Conservation (phyloP, 2,113 vertebrate genomes). For the Rhizomys pruinosus region DNA sequence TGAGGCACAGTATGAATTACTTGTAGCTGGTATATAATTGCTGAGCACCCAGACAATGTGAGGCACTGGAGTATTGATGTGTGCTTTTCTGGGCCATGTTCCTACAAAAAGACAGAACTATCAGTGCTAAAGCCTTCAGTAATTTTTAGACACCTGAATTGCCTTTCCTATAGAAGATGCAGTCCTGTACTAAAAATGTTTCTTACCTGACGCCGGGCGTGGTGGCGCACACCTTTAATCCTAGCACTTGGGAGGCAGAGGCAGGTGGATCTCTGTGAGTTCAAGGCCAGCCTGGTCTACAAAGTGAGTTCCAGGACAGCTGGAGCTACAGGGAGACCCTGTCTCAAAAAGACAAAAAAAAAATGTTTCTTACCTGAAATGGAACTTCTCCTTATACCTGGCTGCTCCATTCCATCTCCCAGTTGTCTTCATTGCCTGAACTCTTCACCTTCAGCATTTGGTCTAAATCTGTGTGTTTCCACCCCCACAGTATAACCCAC, state of each 20-base stretch:
- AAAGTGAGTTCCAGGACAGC: too few species aligned
- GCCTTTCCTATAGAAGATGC: background rate
- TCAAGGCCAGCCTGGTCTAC: too few species aligned
- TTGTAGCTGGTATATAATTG: background rate
- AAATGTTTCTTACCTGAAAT: slow-evolving; percentile 51
- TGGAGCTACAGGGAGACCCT: too few species aligned
- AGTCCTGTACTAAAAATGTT: background rate
- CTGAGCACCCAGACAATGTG: background rate
- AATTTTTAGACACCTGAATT: slow-evolving; percentile 24
- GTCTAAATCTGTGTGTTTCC: slow-evolving; percentile 55
- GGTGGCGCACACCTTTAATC: too few species aligned
- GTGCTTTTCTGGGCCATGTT: background rate
- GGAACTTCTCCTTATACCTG: background rate
- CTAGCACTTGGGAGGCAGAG: too few species aligned
- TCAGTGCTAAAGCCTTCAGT: background rate
- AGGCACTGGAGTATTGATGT: background rate
- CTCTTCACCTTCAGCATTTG: background rate
- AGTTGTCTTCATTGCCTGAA: slow-evolving; percentile 57
- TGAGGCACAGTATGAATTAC: background rate
- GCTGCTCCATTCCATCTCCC: slow-evolving; percentile 13
- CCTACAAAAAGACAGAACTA: background rate
- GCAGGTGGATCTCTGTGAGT: too few species aligned
- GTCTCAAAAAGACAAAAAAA: too few species aligned
- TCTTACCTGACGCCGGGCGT: too few species aligned
- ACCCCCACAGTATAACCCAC: slow-evolving; percentile 30